Percentiles rank a stretch among this genome's conserved stretches.
phyloP scores from a whole-genome alignment of 2,797 vertebrate species.

The Alauda arvensis region DNA sequence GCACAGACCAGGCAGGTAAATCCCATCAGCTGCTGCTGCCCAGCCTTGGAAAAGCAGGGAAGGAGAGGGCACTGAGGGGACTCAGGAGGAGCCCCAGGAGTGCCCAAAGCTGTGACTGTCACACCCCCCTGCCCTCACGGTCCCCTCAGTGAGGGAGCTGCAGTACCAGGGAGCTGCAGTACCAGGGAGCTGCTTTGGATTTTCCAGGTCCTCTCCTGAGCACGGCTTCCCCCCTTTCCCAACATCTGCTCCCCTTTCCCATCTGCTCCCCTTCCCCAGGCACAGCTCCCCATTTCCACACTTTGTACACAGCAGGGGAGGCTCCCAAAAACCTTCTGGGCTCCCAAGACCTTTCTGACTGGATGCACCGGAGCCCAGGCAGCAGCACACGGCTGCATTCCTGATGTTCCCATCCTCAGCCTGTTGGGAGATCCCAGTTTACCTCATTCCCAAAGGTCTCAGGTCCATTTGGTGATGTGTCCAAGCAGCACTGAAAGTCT shows the following conservation, averaged over 20 bases:
- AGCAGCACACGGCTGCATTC: neutral
- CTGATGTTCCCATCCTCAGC: neutral
- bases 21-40: neutral
- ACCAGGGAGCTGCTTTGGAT: neutral
- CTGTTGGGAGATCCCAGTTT: neutral
- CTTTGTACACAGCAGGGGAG: neutral
- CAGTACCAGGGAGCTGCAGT: too few relatives aligned
- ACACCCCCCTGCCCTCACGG: rapidly evolving
- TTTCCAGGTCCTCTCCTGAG: neutral
- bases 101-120: neutral
- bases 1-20: slow-evolving; percentile 22
- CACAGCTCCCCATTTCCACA: neutral
- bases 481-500: neutral
- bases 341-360: neutral
- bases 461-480: neutral
- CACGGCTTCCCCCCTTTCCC: neutral
- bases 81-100: neutral
- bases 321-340: neutral
- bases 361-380: neutral
- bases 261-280: neutral
- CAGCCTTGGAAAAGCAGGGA: neutral
- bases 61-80: neutral
- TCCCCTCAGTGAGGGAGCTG: rapidly evolving
- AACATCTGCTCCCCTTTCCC: too few relatives aligned
- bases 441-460: neutral